A percentile compares a stretch with the other conserved stretches of the same genome.
phyloP scores from a whole-genome alignment of 2,888 invertebrate species.

The Drosophila pseudotakahashii region DNA sequence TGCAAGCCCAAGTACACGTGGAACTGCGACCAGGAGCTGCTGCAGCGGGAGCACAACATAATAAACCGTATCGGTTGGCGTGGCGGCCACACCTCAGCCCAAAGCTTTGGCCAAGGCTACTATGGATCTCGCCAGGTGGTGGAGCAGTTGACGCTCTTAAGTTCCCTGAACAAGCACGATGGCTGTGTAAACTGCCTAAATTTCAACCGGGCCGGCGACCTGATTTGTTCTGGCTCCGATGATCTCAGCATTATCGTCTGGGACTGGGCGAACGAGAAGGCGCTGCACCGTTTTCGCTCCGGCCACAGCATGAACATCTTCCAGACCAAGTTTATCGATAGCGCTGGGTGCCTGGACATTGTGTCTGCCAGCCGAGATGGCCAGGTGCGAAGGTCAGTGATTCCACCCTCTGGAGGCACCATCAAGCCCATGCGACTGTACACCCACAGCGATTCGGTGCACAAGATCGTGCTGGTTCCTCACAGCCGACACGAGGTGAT shows the following conservation, averaged over 20 bases:
- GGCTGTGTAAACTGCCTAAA: slow-evolving; percentile 97
- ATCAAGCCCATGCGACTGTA: slow-evolving; percentile 85
- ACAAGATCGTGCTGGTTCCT: slow-evolving; percentile 92
- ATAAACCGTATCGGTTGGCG: slow-evolving; percentile 70
- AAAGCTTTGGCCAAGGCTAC: slow-evolving; percentile 51
- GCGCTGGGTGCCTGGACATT: slow-evolving; percentile 90
- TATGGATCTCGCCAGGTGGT: slow-evolving; percentile 93
- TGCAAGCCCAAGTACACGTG: slow-evolving; percentile 79
- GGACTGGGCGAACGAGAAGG: slow-evolving; percentile 93
- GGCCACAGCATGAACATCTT: slow-evolving; percentile 96
- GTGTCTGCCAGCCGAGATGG: slow-evolving; percentile 96
- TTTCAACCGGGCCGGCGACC: slow-evolving; percentile 90
- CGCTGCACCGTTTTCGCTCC: slow-evolving; percentile 89
- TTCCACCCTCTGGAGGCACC: slow-evolving; percentile 86
- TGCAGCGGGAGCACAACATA: slow-evolving; percentile 78
- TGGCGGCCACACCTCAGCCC: slow-evolving; percentile 61
- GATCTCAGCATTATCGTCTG: slow-evolving; percentile 94
- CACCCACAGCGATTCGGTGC: slow-evolving; percentile 91
- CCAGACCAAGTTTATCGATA: slow-evolving; percentile 94
- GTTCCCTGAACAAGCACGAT: slow-evolving; percentile 90
- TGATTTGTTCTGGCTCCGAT: slow-evolving; percentile 95
- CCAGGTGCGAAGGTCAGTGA: slow-evolving; percentile 88
- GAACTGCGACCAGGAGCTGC: slow-evolving; percentile 71
- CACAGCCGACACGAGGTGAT: slow-evolving; percentile 91
- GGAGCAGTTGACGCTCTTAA: slow-evolving; percentile 91